phyloP scores from a whole-genome alignment of 2,888 invertebrate species.

The Osmoderma eremita region DNA sequence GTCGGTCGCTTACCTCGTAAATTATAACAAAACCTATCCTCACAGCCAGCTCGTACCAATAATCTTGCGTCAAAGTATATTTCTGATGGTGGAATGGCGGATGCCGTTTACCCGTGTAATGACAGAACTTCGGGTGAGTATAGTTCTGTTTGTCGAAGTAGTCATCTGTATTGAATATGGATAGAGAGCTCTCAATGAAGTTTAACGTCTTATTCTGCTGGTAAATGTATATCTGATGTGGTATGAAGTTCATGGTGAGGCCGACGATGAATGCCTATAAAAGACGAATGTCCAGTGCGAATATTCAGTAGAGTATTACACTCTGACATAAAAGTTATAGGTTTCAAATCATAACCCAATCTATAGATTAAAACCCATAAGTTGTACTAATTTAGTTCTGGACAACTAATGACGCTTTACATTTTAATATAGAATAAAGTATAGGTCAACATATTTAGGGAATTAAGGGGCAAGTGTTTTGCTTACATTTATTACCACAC shows the following conservation, averaged over 20 bases:
- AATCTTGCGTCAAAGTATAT: slow-evolving; percentile 63
- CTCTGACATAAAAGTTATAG: no score
- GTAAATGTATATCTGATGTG: slow-evolving; percentile 48
- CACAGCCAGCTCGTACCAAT: slow-evolving; percentile 70
- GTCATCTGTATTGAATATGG: slow-evolving; percentile 51
- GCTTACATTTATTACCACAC: slow-evolving; percentile 57
- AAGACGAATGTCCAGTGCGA: no score
- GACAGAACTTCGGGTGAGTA: slow-evolving; percentile 52
- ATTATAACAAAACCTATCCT: slow-evolving; percentile 69
- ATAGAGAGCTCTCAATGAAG: slow-evolving; percentile 45
- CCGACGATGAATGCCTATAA: slow-evolving; percentile 58
- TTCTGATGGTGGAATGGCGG: slow-evolving; percentile 51
- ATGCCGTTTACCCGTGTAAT: slow-evolving; percentile 61
- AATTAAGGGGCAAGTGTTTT: no score
- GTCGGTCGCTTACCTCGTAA: slow-evolving; percentile 67
- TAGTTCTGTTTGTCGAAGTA: slow-evolving; percentile 34
- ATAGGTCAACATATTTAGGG: no score
- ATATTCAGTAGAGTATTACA: no score
- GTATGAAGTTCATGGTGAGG: slow-evolving; percentile 55
- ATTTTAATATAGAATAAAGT: no score
- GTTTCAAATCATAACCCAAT: no score
- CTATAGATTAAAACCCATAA: no score
- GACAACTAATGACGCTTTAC: no score
- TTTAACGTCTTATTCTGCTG: slow-evolving; percentile 43
- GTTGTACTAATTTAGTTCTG: no score